Conservation (phyloP, 1,140 invertebrate genomes). For the Dendrolimus punctatus region DNA sequence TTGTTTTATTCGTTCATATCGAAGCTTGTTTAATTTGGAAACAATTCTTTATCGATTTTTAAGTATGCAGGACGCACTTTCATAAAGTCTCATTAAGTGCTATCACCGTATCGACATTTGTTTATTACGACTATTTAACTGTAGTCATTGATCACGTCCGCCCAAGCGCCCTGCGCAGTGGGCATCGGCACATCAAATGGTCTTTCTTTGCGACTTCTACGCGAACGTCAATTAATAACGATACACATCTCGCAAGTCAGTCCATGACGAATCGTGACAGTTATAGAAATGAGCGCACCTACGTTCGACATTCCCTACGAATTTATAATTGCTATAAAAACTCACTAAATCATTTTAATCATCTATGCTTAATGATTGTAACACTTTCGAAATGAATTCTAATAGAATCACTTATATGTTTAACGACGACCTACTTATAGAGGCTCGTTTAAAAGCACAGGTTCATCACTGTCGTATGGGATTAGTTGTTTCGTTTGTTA, state of each 20-base stretch:
- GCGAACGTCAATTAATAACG: slow-evolving; percentile 41
- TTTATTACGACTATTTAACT: slow-evolving; percentile 29
- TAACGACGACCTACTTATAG: no score
- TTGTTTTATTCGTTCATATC: slow-evolving; percentile 19
- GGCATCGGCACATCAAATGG: slow-evolving; percentile 8
- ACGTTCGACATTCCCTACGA: background rate
- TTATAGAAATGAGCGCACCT: background rate
- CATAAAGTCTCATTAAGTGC: slow-evolving; percentile 39
- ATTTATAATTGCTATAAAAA: slow-evolving; percentile 4
- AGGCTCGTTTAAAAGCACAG: no score
- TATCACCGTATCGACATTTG: slow-evolving; percentile 35
- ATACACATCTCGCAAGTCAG: slow-evolving; percentile 26
- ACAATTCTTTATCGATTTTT: slow-evolving; percentile 32
- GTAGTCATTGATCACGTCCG: slow-evolving; percentile 28
- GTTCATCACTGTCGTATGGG: no score
- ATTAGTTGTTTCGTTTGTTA: background rate
- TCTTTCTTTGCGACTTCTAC: slow-evolving; percentile 17
- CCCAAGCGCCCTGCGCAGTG: slow-evolving; percentile 11
- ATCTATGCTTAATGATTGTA: no score
- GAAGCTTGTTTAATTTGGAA: slow-evolving; percentile 15
- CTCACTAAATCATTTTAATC: no score
- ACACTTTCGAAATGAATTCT: slow-evolving; percentile 21
- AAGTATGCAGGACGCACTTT: slow-evolving; percentile 25
- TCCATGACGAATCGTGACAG: slow-evolving; percentile 28
- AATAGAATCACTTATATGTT: slow-evolving; percentile 5